phyloP scores from a whole-genome alignment of 2,888 invertebrate species.

The Deilephila porcellus region DNA sequence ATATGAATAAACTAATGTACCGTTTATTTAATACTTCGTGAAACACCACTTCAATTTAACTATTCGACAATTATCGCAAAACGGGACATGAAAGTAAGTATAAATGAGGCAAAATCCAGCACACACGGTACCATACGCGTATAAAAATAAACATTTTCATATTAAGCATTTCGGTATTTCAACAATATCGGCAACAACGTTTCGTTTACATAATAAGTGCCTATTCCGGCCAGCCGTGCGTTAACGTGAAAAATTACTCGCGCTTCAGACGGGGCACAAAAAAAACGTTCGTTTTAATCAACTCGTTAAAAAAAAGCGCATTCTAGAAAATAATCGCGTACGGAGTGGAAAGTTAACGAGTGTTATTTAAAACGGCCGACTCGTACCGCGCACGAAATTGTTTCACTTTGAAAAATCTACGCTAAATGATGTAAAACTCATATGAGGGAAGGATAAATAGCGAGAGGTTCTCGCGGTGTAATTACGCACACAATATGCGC shows the following conservation, averaged over 20 bases:
- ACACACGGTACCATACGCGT: background rate
- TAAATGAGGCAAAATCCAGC: background rate
- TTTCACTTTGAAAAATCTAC: slow-evolving; percentile 75
- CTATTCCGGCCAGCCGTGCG: slow-evolving; percentile 52
- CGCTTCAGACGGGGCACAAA: slow-evolving; percentile 47
- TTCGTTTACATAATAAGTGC: slow-evolving; percentile 49
- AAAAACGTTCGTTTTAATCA: slow-evolving; percentile 67
- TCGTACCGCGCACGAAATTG: slow-evolving; percentile 67
- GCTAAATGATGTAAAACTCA: slow-evolving; percentile 79
- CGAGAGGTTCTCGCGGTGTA: slow-evolving; percentile 43
- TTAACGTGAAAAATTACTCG: slow-evolving; percentile 63
- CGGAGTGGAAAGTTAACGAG: slow-evolving; percentile 78
- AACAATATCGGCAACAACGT: slow-evolving; percentile 30
- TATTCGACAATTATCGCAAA: background rate
- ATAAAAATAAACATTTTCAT: slow-evolving; percentile 20
- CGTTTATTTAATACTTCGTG: background rate
- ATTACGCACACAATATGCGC: slow-evolving; percentile 46
- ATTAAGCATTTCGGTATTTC: slow-evolving; percentile 7
- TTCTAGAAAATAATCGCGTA: slow-evolving; percentile 73
- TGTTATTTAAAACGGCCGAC: slow-evolving; percentile 73
- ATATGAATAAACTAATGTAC: background rate
- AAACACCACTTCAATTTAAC: background rate
- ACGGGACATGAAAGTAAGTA: background rate
- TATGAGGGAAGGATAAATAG: slow-evolving; percentile 55
- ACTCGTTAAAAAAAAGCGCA: slow-evolving; percentile 71